These are phyloP conservation scores for Platysternon megacephalum DNA, from an alignment of 2,113 vertebrate species.

Conservation along the genomic window DNA sequence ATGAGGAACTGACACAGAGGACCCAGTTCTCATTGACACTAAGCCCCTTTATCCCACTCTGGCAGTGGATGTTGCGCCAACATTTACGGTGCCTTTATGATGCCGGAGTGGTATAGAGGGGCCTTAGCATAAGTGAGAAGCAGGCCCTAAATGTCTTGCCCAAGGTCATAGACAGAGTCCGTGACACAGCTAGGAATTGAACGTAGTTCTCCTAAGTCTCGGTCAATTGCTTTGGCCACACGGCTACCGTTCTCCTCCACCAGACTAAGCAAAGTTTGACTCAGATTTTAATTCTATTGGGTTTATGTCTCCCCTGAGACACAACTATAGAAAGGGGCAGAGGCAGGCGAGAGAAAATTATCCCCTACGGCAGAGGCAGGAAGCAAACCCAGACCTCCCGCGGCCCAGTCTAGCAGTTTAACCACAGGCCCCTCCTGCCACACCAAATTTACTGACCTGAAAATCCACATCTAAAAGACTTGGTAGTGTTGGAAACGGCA, in stretches of 20 bases:
- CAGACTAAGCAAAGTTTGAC: not conserved
- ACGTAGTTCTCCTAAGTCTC: not conserved
- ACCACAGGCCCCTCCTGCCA: not conserved
- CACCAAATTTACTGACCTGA: not conserved
- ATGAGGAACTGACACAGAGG: not conserved
- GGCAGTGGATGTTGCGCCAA: not conserved
- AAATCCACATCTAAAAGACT: not conserved
- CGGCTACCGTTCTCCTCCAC: not conserved
- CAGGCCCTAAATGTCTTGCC: not conserved
- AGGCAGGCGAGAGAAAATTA: not conserved
- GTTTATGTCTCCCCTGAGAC: not conserved
- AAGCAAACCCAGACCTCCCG: not conserved
- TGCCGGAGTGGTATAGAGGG: not conserved
- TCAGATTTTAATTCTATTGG: not conserved
- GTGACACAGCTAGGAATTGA: not conserved
- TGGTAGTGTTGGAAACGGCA: not conserved
- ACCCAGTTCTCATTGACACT: not conserved
- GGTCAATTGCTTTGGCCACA: not conserved
- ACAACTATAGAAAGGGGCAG: not conserved
- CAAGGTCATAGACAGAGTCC: rapidly evolving
- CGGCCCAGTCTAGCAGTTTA: not conserved
- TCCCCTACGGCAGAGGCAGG: not conserved
- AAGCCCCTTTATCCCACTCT: not conserved
- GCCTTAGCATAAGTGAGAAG: rapidly evolving
- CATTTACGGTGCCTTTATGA: not conserved